Conservation (phyloP, 2,888 invertebrate species). For the Caenorhabditis sp. region DNA sequence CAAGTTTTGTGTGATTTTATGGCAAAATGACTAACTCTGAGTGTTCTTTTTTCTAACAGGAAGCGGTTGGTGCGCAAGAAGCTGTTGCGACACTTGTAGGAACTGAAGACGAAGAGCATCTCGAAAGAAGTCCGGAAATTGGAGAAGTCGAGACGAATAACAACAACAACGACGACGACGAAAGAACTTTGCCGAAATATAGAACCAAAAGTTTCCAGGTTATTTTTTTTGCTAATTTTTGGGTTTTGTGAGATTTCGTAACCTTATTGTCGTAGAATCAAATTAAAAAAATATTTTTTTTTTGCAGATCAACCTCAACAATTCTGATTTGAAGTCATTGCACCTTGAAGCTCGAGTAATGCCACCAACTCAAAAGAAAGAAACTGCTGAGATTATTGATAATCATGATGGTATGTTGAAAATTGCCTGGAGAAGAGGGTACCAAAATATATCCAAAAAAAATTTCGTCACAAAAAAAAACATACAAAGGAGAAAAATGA, state of each 20-base stretch:
- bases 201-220: not conserved
- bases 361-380: slow-evolving; percentile 49
- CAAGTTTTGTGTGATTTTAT: not conserved
- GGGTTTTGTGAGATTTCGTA: not conserved
- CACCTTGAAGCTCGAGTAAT: slow-evolving; percentile 48
- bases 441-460: no score
- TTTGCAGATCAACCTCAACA: slow-evolving; percentile 38
- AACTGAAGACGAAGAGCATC: not conserved
- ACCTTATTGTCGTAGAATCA: no score
- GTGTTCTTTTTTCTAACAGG: slow-evolving; percentile 9
- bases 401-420: slow-evolving; percentile 53
- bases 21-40: not conserved
- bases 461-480: no score
- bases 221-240: not conserved
- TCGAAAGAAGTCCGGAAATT: not conserved
- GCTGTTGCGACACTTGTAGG: not conserved
- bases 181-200: not conserved
- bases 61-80: not conserved
- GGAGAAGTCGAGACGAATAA: not conserved
- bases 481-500: no score
- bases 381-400: slow-evolving; percentile 54
- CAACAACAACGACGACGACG: not conserved
- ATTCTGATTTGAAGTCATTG: slow-evolving; percentile 8
- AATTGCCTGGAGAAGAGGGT: no score
- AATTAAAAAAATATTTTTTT: not conserved